These are phyloP conservation scores for Melanostoma scalare DNA, from an alignment of 2,888 invertebrate genomes.

Conservation along the genomic window DNA sequence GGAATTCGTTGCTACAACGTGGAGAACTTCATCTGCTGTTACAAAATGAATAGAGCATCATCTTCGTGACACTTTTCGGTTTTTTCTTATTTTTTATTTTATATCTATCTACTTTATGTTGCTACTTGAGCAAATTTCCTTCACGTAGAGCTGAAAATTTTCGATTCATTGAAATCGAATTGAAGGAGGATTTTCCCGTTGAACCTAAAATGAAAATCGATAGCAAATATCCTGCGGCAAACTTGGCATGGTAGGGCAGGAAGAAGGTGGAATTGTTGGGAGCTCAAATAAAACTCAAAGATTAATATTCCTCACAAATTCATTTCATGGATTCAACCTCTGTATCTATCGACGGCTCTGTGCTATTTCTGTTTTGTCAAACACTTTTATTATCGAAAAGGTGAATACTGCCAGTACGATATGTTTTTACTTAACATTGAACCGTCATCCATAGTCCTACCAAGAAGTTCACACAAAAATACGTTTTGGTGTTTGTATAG, in stretches of 20 bases:
- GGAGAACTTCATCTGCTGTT: neutral
- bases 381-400: neutral
- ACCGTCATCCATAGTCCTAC: no score
- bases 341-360: conserved; percentile 13
- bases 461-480: no score
- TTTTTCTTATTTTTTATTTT: neutral
- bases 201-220: conserved; percentile 66
- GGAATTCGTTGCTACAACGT: conserved; percentile 8
- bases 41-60: conserved; percentile 13
- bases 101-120: neutral
- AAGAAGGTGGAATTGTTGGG: conserved; percentile 15
- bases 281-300: conserved; percentile 69
- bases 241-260: conserved; percentile 11
- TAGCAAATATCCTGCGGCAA: conserved; percentile 72
- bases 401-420: conserved; percentile 10
- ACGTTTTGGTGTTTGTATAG: no score
- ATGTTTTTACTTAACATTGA: neutral
- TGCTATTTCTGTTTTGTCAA: neutral
- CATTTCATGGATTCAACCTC: conserved; percentile 57
- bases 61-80: conserved; percentile 9
- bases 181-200: conserved; percentile 53
- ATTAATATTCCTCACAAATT: conserved; percentile 70
- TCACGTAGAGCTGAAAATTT: conserved; percentile 27
- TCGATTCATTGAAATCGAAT: conserved; percentile 60
- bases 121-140: conserved; percentile 24